Percentiles rank a stretch among this genome's conserved stretches.
Conservation (phyloP, 2,797 vertebrate genomes). For the Sebastes minor region DNA sequence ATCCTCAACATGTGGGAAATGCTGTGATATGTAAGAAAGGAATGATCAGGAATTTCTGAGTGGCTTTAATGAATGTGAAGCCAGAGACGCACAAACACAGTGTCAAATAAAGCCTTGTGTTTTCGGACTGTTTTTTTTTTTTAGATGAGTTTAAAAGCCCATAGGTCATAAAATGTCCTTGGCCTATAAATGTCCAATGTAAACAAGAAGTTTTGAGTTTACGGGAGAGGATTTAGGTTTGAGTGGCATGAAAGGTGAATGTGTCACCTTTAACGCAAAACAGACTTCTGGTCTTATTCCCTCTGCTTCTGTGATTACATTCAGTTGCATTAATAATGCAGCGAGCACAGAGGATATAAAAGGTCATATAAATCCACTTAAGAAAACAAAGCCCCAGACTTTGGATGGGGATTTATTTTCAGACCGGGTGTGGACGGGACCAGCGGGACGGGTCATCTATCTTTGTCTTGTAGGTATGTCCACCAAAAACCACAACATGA, state of each 20-base stretch:
- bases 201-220: slow-evolving; percentile 13
- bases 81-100: background rate
- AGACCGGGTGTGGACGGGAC: slow-evolving; percentile 28
- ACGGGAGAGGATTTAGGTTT: background rate
- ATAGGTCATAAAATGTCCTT: background rate
- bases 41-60: background rate
- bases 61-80: background rate
- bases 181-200: background rate
- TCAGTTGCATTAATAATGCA: slow-evolving; percentile 16
- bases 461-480: slow-evolving; percentile 43
- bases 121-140: background rate
- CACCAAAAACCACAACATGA: slow-evolving; percentile 29
- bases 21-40: background rate
- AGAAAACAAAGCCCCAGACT: slow-evolving; percentile 38
- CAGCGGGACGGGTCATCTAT: slow-evolving; percentile 44
- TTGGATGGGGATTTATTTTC: slow-evolving; percentile 44
- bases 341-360: slow-evolving; percentile 9
- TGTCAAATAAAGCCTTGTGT: background rate
- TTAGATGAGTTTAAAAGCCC: background rate
- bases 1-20: background rate
- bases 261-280: background rate
- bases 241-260: background rate
- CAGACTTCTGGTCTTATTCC: background rate
- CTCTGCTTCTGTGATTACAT: slow-evolving; percentile 24
- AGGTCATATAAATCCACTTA: slow-evolving; percentile 15